Evolutionary conservation across 1,140 invertebrate species (phyloP).

Genomic region (Ridgeia piscesae): DNA sequence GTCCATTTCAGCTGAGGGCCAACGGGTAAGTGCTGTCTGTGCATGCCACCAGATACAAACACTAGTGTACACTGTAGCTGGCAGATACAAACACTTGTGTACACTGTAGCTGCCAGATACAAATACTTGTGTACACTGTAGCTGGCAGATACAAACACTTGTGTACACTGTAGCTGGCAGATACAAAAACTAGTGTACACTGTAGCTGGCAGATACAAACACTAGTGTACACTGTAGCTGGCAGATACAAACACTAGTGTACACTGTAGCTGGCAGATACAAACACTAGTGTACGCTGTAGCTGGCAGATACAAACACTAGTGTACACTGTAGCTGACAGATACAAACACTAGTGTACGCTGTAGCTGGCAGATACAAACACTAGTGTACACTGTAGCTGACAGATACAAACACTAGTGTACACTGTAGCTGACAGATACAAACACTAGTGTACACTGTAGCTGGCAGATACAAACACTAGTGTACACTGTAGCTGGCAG

Average conservation of each 20-base stretch:
- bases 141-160: neutral
- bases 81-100: neutral
- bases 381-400: too few relatives aligned
- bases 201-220: neutral
- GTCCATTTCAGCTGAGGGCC: neutral
- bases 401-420: neutral
- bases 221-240: neutral
- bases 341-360: neutral
- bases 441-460: neutral
- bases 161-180: neutral
- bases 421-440: neutral
- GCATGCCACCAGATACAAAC: neutral
- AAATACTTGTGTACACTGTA: neutral
- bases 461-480: neutral
- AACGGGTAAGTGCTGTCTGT: neutral
- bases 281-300: neutral
- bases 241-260: too few relatives aligned
- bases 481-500: neutral
- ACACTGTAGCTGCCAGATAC: neutral
- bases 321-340: too few relatives aligned
- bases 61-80: neutral
- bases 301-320: too few relatives aligned
- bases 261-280: too few relatives aligned
- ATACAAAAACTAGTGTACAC: too few relatives aligned
- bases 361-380: neutral